Evolutionary conservation across 2,888 invertebrate species (phyloP).

Genomic region (Exephanes ischioxanthus): DNA sequence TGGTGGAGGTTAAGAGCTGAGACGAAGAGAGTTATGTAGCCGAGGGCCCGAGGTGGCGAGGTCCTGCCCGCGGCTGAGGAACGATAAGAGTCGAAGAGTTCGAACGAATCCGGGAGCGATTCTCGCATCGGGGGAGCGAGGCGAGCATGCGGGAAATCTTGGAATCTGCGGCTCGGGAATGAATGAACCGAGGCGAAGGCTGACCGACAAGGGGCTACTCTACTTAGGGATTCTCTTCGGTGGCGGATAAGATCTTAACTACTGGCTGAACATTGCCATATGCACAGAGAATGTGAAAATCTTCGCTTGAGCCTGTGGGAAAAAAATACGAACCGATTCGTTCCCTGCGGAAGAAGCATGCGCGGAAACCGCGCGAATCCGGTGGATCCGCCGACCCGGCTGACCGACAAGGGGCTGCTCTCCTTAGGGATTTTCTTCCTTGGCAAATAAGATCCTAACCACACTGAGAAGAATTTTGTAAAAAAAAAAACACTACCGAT

Average conservation of each 20-base stretch:
- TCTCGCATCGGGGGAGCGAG: background rate
- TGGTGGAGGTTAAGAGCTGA: slow-evolving; percentile 43
- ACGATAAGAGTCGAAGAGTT: slow-evolving; percentile 56
- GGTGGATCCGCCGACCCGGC: background rate
- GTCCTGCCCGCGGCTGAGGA: background rate
- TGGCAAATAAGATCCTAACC: slow-evolving; percentile 13
- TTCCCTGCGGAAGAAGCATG: background rate
- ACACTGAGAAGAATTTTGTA: background rate
- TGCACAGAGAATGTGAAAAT: background rate
- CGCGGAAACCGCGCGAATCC: too few relatives aligned
- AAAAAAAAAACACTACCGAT: too few relatives aligned
- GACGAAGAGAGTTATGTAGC: slow-evolving; percentile 37
- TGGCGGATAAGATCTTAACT: slow-evolving; percentile 24
- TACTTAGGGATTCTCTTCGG: slow-evolving; percentile 5
- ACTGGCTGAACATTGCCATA: background rate
- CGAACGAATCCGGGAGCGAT: slow-evolving; percentile 4
- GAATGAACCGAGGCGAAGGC: slow-evolving; percentile 21
- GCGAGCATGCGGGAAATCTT: background rate
- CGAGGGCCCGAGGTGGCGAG: slow-evolving; percentile 38
- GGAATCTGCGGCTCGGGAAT: background rate
- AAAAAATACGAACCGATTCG: slow-evolving; percentile 9
- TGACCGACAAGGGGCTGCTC: slow-evolving; percentile 31
- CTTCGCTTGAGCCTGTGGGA: too few relatives aligned
- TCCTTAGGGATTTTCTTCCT: slow-evolving; percentile 3
- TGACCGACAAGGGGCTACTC: slow-evolving; percentile 41